phyloP scores from a whole-genome alignment of 2,797 vertebrate genomes.

The Pseudopleuronectes americanus region DNA sequence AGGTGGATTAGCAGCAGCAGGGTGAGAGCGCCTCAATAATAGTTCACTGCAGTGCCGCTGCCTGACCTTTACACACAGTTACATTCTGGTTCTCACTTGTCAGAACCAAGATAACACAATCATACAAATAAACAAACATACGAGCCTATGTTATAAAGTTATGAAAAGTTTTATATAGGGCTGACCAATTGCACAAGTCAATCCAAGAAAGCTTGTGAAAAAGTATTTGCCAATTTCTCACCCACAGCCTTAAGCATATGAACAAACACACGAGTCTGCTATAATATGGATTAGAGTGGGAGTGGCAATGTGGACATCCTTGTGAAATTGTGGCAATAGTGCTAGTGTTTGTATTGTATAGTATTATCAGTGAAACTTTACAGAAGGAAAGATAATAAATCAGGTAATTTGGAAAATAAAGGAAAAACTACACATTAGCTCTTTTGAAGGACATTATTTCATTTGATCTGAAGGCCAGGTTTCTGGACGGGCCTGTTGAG shows the following conservation, averaged over 20 bases:
- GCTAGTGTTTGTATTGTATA: neutral
- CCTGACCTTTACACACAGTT: slow-evolving; percentile 50
- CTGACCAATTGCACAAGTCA: neutral
- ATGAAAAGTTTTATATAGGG: neutral
- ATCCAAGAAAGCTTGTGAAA: neutral
- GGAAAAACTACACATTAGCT: too few relatives aligned
- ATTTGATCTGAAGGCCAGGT: neutral
- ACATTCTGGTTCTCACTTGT: slow-evolving; percentile 13
- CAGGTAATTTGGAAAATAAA: neutral
- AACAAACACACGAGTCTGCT: neutral
- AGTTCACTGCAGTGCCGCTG: slow-evolving; percentile 4
- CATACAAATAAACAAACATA: slow-evolving; percentile 3
- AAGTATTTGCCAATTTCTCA: neutral
- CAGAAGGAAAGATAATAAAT: neutral
- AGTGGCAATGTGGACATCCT: slow-evolving; percentile 8
- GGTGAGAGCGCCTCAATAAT: neutral
- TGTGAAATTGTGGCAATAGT: slow-evolving; percentile 56
- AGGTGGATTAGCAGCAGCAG: neutral
- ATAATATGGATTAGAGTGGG: slow-evolving; percentile 18
- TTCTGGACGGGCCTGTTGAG: neutral
- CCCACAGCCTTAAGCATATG: neutral
- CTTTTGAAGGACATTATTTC: neutral
- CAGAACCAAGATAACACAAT: slow-evolving; percentile 13
- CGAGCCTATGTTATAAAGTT: neutral
- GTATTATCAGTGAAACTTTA: slow-evolving; percentile 22